These are phyloP conservation scores for Cordilura impudica DNA, from an alignment of 2,888 invertebrate species.

Conservation along the genomic window DNA sequence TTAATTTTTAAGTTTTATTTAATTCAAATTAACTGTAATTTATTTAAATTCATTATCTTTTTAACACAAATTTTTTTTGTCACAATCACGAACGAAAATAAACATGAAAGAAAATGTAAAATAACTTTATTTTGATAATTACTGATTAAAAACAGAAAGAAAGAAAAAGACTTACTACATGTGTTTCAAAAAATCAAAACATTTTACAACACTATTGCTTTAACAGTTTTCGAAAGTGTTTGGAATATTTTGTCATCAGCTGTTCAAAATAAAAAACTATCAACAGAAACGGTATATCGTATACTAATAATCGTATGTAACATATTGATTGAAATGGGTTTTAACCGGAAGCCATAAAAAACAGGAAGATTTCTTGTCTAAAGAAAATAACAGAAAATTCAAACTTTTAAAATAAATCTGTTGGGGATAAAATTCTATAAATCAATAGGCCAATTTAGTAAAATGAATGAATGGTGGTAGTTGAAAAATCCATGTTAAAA, in stretches of 20 bases:
- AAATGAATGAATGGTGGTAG: too few relatives aligned
- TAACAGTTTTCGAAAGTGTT: conserved; percentile 34
- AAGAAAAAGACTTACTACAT: too few relatives aligned
- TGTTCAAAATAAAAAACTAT: conserved; percentile 24
- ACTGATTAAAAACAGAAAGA: too few relatives aligned
- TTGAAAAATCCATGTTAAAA: not conserved
- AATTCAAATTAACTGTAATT: too few relatives aligned
- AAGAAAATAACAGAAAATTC: not conserved
- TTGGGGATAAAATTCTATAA: too few relatives aligned
- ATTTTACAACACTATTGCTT: conserved; percentile 18
- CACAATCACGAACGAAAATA: too few relatives aligned
- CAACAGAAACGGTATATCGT: not conserved
- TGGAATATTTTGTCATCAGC: not conserved
- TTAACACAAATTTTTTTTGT: too few relatives aligned
- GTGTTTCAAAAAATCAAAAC: not conserved
- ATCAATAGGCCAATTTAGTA: too few relatives aligned
- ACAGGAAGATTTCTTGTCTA: not conserved
- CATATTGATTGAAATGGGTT: not conserved
- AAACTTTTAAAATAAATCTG: not conserved
- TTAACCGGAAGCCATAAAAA: conserved; percentile 11
- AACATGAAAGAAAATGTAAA: too few relatives aligned
- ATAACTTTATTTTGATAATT: not conserved
- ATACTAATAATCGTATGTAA: not conserved
- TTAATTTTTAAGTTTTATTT: too few relatives aligned
- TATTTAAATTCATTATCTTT: too few relatives aligned